A percentile compares a stretch with the other conserved stretches of the same genome.
phyloP scores from a whole-genome alignment of 2,888 invertebrate genomes.

The Sarcophaga carnaria region DNA sequence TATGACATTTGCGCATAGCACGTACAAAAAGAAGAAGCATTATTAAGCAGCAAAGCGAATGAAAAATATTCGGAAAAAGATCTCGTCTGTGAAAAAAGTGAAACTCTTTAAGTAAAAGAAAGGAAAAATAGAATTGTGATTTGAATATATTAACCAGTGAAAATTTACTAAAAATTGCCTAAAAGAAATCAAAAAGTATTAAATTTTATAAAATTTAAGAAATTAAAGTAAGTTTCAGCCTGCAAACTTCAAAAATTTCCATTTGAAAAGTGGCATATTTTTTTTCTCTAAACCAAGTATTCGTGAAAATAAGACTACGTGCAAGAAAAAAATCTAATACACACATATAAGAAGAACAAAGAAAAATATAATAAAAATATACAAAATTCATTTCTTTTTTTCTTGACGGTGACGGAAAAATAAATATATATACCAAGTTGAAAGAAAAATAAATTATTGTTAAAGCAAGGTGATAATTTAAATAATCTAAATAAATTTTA shows the following conservation, averaged over 20 bases:
- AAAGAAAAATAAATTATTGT: constrained; percentile 20
- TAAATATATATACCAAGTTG: constrained; percentile 15
- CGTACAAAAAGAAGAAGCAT: constrained; percentile 54
- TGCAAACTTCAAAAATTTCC: constrained; percentile 22
- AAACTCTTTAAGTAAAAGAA: constrained; percentile 44
- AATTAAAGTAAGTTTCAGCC: constrained; percentile 63
- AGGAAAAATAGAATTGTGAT: constrained; percentile 62
- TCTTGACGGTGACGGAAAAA: constrained; percentile 32
- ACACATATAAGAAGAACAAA: constrained; percentile 50
- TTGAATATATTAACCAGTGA: constrained; percentile 52
- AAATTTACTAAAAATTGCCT: constrained; percentile 42
- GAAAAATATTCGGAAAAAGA: constrained; percentile 59
- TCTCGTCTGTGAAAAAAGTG: constrained; percentile 62
- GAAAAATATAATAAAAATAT: constrained; percentile 42
- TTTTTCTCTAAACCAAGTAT: constrained; percentile 25
- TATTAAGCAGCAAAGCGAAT: constrained; percentile 41
- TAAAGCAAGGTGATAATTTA: constrained; percentile 30
- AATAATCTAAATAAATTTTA: constrained; percentile 30
- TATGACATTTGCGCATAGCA: constrained; percentile 42
- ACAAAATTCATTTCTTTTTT: constrained; percentile 27
- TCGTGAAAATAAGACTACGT: constrained; percentile 61
- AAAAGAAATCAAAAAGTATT: constrained; percentile 48
- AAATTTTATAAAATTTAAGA: constrained; percentile 44
- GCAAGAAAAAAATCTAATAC: constrained; percentile 53
- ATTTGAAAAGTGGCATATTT: constrained; percentile 23